A percentile compares a stretch with the other conserved stretches of the same genome.
Evolutionary conservation across 2,113 vertebrate species (phyloP).

Genomic region (Leptodactylus fuscus): DNA sequence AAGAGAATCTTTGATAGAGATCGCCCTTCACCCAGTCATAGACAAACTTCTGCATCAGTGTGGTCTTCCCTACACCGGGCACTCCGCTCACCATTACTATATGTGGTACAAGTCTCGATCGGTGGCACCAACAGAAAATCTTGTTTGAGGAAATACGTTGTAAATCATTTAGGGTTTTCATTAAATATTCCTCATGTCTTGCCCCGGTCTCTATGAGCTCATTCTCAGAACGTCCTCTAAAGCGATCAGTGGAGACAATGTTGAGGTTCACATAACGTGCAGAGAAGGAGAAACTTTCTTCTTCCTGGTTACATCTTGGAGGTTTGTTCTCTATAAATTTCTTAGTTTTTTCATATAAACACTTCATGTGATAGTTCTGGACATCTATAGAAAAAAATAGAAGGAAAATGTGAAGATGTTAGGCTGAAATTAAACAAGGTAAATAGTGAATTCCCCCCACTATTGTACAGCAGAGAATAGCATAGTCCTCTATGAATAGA

Average conservation of each 20-base stretch:
- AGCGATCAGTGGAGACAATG: not conserved
- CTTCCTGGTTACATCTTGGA: not conserved
- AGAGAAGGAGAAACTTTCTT: not conserved
- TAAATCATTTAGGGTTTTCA: not conserved
- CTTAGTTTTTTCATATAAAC: not conserved
- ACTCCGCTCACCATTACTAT: constrained; percentile 67
- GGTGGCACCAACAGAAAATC: constrained; percentile 42
- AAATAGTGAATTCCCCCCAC: too few relatives aligned
- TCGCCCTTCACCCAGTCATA: constrained; percentile 21
- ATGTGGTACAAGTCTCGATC: not conserved
- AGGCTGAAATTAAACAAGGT: not conserved
- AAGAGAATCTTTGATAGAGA: constrained; percentile 26
- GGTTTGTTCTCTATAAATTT: not conserved
- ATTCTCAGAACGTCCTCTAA: constrained; percentile 11
- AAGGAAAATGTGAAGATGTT: not conserved
- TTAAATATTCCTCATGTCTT: constrained; percentile 31
- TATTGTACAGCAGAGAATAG: too few relatives aligned
- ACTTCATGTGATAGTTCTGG: constrained; percentile 5
- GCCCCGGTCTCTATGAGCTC: not conserved
- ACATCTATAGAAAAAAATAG: not conserved
- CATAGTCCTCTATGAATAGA: too few relatives aligned
- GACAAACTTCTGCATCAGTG: constrained; percentile 68
- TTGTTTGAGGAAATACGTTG: not conserved
- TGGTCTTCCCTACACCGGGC: constrained; percentile 76
- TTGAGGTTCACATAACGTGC: constrained; percentile 10